phyloP scores from a whole-genome alignment of 53 echinoderm and acorn worm genomes.

The Echinarachnius parma region DNA sequence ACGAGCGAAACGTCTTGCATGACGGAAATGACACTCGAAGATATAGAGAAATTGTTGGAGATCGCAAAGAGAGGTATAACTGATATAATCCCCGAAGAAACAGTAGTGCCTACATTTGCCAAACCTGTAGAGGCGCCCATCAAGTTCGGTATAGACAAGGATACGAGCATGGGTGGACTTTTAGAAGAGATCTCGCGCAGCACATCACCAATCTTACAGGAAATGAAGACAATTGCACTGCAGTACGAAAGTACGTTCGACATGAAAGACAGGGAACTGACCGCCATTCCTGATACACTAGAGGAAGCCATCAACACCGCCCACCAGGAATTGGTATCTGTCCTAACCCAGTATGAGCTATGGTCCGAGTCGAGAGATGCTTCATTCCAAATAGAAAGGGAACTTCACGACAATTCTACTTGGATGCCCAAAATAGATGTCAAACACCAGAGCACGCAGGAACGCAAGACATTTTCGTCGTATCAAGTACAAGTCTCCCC shows the following conservation, averaged over 20 bases:
- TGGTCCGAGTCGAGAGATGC: slow-evolving; percentile 6
- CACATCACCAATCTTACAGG: slow-evolving; percentile 59
- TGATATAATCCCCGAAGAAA: slow-evolving; percentile 38
- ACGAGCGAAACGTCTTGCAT: slow-evolving; percentile 45
- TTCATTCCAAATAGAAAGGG: neutral
- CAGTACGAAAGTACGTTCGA: slow-evolving; percentile 46
- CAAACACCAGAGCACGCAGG: slow-evolving; percentile 9
- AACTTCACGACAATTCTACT: slow-evolving; percentile 15
- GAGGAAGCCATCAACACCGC: slow-evolving; percentile 31
- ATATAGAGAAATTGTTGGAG: slow-evolving; percentile 51
- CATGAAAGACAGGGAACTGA: slow-evolving; percentile 29
- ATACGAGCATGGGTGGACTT: slow-evolving; percentile 29
- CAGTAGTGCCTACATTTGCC: slow-evolving; percentile 35
- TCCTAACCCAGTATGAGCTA: slow-evolving; percentile 18
- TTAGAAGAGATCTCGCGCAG: slow-evolving; percentile 57
- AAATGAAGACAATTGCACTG: slow-evolving; percentile 53
- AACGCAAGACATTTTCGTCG: neutral
- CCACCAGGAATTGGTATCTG: slow-evolving; percentile 6
- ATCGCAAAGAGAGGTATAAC: slow-evolving; percentile 30
- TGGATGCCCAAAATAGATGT: slow-evolving; percentile 7
- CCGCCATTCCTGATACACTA: slow-evolving; percentile 28
- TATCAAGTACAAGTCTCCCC: slow-evolving; percentile 20
- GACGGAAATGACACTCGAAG: slow-evolving; percentile 55
- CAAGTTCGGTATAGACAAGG: slow-evolving; percentile 39
- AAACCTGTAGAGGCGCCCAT: slow-evolving; percentile 41